Evolutionary conservation across 2,113 vertebrate genomes (phyloP), one percentile per base, ranked within the genome.

Genomic region (Corythornis madagascariensis): DNA sequence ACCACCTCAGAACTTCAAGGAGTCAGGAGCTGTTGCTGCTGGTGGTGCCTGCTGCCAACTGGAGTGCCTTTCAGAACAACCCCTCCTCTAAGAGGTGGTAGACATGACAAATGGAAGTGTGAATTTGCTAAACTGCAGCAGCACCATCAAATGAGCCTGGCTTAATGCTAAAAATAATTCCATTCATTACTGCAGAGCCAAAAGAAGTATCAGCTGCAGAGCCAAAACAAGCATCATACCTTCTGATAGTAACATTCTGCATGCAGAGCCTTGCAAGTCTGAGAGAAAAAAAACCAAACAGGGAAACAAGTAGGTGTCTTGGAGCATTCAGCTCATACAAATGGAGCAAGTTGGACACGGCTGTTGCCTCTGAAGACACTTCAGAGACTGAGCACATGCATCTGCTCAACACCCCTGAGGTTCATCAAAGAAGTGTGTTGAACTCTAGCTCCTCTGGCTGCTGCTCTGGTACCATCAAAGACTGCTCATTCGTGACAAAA

Each of bases 61-160:
- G 42, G 35, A 53, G 16, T 53, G 65, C 24, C 45, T 66, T 87
- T 87, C 35, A 33, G 59, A 87, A 76, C 17, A 72, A 31, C 25
- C 24, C 24, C 45, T 93, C 25, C 59, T 24, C 47, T 71, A 48
- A 77, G 52, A 91, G 81, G 70, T 9, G 8, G 72, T 28, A 90
- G 74, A n/a, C 92, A 91, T 31, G 52, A 90, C 75, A 90, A 96
- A 92, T 12, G 73, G 83, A 92, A 93, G 81, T 52, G 92, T 82
- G 92, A 92, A 95, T 96, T 93, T 87, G 89, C 59, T 94, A 80
- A 92, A 90, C 67, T 91, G 84, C 35, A 92, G 92, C 64, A 83
- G 72, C 48, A 93, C 78, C 92, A 72, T 92, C 92, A 89, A 87
- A 93, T 92, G 93, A 89, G 52, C 52, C 60, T 60, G 67, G 33